These are phyloP conservation scores for Apamea anceps DNA, from an alignment of 2,888 invertebrate species.

Conservation along the genomic window DNA sequence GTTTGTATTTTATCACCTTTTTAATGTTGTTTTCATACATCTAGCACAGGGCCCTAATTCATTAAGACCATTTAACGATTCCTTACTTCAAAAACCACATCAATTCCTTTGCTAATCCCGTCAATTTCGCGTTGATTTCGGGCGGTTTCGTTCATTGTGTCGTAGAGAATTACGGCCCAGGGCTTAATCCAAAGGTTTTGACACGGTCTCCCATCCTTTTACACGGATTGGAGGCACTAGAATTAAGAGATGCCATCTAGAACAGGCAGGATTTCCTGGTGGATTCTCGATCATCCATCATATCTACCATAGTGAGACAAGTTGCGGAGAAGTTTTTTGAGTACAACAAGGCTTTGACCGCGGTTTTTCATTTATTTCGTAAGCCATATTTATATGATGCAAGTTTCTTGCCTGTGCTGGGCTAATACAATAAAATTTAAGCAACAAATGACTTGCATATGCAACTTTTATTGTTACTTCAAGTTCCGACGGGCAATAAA, in stretches of 20 bases:
- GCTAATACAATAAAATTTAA: background rate
- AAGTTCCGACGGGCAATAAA: background rate
- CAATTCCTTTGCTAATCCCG: no score
- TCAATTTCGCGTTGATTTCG: background rate
- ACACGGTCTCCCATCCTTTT: background rate
- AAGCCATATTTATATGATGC: background rate
- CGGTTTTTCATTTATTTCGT: background rate
- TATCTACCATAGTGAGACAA: background rate
- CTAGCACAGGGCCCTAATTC: background rate
- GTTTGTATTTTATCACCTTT: background rate
- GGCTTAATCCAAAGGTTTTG: background rate
- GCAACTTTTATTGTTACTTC: background rate
- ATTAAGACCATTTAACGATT: no score
- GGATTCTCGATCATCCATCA: background rate
- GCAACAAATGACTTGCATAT: background rate
- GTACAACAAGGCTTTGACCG: background rate
- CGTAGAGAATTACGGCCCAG: background rate
- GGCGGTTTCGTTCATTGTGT: background rate
- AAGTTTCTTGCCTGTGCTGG: background rate
- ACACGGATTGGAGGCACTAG: background rate
- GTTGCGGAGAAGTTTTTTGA: no score
- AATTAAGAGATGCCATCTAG: background rate
- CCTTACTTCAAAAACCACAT: no score
- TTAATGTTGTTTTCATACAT: background rate
- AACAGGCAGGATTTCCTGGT: background rate